Base-by-base conservation (phyloP, 1,140 invertebrate species). In the Marisa cornuarietis region DNA sequence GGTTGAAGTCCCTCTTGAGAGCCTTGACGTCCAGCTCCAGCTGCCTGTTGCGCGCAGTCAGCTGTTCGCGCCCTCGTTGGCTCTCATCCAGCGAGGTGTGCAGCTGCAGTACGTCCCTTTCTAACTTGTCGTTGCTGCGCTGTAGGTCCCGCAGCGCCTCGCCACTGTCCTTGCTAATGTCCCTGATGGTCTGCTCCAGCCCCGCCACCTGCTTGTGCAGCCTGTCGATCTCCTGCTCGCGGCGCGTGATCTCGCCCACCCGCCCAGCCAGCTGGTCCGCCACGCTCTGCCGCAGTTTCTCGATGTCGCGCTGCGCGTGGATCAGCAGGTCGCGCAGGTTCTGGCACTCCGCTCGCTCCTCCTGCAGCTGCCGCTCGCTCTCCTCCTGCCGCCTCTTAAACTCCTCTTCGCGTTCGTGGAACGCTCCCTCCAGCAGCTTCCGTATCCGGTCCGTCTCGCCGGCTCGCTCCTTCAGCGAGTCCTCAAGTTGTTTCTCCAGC, bases 291-390 rank as follows among this genome's bases (percentile, higher is more conserved):
- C 87, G 72, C 79, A 90, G 80, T 66, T 86, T 85, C 82, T 90
- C 87, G 31, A 90, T 87, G 63, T 90, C 90, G 69, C 84, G 84
- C 74, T 90, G 87, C 49, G 89, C 88, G 76, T 84, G 85, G 22
- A 90, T 90, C 51, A 90, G 82, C 71, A 90, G 78, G 66, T 90
- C 90, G 71, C 89, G 81, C 26, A 89, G 74, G 75, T 88, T 85
- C 75, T 89, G 87, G 73, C 85, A 85, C 78, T 90, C 89, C 6
- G 74, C 71, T 80, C 87, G 87, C 77, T 89, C 89, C 73, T 89
- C 89, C 31, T 82, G 68, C 49, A 90, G 66, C 24, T 81, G 77
- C 72, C 84, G 85, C 66, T 89, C 89, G 24, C 68, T 49, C 14
- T 80, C 82, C 54, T 83, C 49, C 18, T 89, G 58, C 76, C 81